Evolutionary conservation across 1,140 invertebrate genomes (phyloP), one percentile per base, ranked within the genome.

Genomic region (Colletes latitarsis): DNA sequence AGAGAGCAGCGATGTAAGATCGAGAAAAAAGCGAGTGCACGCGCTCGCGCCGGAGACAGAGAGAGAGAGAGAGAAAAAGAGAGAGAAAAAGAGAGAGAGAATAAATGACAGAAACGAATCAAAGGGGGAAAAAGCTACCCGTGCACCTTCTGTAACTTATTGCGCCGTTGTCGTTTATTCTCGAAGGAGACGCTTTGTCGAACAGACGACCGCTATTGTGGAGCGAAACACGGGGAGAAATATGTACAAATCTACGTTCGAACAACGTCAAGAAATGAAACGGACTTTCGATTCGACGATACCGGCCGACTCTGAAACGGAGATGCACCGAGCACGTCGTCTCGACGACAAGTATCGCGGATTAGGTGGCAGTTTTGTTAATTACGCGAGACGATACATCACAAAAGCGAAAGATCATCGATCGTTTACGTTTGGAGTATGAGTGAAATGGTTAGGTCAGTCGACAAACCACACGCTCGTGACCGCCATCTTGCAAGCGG

Each of bases 381-480:
- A 8, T 21, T 8, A 60, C n/a, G 57, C 19, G 57, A 30, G 57
- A 6, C 17, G 30, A 30, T 30, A 30, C 30, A 30, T 30, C 10
- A 30, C 57, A 41, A 55, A 41, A 58, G 55, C 52, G 10, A 58
- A 21, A 8, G 8, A 43, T 15, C 14, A 66, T 66, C 4, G 12
- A 4, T 41, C 41, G n/a, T 62, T 43, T 53, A 30, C 46, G 19
- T 55, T 30, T 30, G 30, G 30, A 30, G 30, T 30, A 30, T 30
- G 30, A 30, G 30, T 30, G 30, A 15, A n/a, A 10, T 30, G 55
- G 55, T 55, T 66, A 53, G 60, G 63, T 81, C 63, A 85, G 68
- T 80, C 49, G 60, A 73, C 83, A 85, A 85, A 80, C 60, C 67
- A 85, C 62, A 77, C 55, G 67, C n/a, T 8, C 55, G 60, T 53